A percentile compares a stretch with the other conserved stretches of the same genome.
These are phyloP conservation scores for Acrocephalus scirpaceus DNA, from an alignment of 2,797 vertebrate species.

Conservation along the genomic window DNA sequence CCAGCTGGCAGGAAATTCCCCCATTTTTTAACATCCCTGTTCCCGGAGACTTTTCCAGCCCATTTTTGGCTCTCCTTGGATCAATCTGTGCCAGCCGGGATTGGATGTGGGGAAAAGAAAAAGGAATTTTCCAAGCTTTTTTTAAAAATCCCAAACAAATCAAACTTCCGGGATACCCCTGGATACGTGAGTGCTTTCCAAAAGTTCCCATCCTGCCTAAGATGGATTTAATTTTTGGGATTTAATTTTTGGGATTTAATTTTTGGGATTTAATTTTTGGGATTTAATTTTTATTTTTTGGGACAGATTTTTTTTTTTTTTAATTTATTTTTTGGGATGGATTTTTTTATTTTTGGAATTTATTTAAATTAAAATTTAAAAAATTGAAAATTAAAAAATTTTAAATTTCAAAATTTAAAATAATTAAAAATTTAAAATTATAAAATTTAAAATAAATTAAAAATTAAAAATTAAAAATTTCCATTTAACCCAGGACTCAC, in stretches of 20 bases:
- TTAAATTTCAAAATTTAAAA: no score
- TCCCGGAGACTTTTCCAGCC: not conserved
- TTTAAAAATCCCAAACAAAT: not conserved
- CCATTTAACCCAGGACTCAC: not conserved
- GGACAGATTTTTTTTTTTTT: no score
- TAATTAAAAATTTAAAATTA: no score
- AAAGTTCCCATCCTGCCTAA: rapidly evolving
- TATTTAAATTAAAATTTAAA: no score
- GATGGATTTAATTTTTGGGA: not conserved
- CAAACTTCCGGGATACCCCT: not conserved
- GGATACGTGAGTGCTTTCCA: not conserved
- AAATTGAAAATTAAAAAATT: no score
- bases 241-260: not conserved
- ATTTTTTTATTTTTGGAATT: not conserved
- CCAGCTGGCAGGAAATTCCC: not conserved
- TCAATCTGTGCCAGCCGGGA: not conserved
- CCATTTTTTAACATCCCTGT: not conserved
- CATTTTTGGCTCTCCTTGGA: not conserved
- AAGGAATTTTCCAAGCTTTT: not conserved
- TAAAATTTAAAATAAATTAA: no score
- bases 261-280: not conserved
- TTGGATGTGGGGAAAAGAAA: not conserved
- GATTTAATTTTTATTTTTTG: no score
- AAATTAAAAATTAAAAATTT: no score
- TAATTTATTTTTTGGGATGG: no score